Percentiles rank a stretch among this genome's conserved stretches.
Evolutionary conservation across 2,113 vertebrate genomes (phyloP).

Genomic region (Alectura lathami): DNA sequence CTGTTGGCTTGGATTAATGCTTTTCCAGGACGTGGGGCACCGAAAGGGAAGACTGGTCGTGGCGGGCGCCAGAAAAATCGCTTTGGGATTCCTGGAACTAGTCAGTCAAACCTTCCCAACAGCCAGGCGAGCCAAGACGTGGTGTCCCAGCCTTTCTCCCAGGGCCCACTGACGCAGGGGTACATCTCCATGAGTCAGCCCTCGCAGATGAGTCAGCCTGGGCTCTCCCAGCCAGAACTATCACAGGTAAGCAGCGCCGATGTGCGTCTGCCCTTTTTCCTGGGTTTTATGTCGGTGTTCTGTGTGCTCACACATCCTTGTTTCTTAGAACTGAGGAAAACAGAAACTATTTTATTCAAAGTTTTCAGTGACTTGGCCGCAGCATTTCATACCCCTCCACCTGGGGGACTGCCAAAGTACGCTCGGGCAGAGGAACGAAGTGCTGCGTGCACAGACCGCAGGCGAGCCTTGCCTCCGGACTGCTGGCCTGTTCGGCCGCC

Average conservation of each 20-base stretch:
- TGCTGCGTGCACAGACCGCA: background rate
- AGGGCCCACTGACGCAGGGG: slow-evolving; percentile 96
- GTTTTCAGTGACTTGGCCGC: background rate
- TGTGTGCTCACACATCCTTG: accelerated
- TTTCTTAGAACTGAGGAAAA: background rate
- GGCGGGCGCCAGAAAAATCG: slow-evolving; percentile 92
- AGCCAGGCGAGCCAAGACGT: slow-evolving; percentile 95
- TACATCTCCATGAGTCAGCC: slow-evolving; percentile 99
- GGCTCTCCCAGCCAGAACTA: slow-evolving; percentile 95
- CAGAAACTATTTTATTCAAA: too few species aligned
- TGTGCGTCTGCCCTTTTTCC: background rate
- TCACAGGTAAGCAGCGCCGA: slow-evolving; percentile 84
- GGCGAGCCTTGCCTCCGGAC: background rate
- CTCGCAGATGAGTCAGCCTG: slow-evolving; percentile 98
- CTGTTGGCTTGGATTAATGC: accelerated
- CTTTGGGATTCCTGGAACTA: slow-evolving; percentile 84
- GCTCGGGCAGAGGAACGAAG: accelerated
- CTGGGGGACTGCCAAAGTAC: background rate
- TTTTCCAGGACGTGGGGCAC: slow-evolving; percentile 87
- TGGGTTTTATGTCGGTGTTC: accelerated
- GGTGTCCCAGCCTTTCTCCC: slow-evolving; percentile 95
- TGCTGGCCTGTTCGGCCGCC: background rate
- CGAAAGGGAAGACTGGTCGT: slow-evolving; percentile 88
- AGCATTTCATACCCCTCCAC: background rate
- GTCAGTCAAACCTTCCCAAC: slow-evolving; percentile 85